Base-by-base conservation (phyloP, 2,888 invertebrate genomes). In the Lasius fuliginosus region DNA sequence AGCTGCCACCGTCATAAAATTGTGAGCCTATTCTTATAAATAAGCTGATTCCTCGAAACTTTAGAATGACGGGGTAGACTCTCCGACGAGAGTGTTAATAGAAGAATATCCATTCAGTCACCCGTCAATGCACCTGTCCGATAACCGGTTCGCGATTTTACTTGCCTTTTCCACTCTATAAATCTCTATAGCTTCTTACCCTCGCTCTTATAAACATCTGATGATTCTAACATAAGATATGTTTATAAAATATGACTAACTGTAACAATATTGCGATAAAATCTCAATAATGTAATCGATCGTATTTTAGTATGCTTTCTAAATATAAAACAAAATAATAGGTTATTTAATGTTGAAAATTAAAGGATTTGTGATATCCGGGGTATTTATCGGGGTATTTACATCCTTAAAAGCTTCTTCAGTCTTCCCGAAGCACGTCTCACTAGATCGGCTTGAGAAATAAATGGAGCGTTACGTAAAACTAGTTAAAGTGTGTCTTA, bases 401-500 rank as follows among this genome's bases (percentile, higher is more conserved):
- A 46, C 53, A 67, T 67, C 23, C 36, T 60, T 42, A 40, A 81
- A 81, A 81, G 79, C 79, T 71, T 62, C 60, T 9, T 46, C 71
- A 58, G 60, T 33, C 36, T 46, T 18, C 79, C 36, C 33, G 33
- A 71, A 60, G 71, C 79, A 81, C 71, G 79, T 81, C 46, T 46
- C 8, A 12, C 18, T 18, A 23, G n/a, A 60, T 23, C 33, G 46
- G 49, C 46, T 69, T 71, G 71, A 81, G 71, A 81, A 79, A 81
- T 71, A 71, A 60, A 71, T 46, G 71, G 46, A 58, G 33, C 71
- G 46, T 81, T 81, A 71, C 71, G 69, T 81, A 71, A 81, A 81
- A 81, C 60, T 71, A 60, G 71, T 81, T 81, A 71, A 81, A 69
- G 60, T 71, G 23, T 46, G 69, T 71, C 46, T 81, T 81, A 81